Conservation (phyloP, 2,113 vertebrate genomes). For the Tychaedon coryphoeus region DNA sequence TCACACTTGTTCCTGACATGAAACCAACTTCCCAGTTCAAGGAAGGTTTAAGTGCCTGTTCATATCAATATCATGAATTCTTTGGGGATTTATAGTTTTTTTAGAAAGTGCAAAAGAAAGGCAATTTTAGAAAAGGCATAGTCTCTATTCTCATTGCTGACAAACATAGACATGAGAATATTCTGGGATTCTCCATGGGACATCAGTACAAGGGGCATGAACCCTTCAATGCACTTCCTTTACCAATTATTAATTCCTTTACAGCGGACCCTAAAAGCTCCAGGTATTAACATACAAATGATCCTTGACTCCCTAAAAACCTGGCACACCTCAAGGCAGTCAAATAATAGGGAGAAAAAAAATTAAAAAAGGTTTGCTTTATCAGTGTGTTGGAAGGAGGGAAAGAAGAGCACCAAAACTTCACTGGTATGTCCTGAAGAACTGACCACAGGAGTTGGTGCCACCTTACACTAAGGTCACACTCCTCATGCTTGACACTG, state of each 20-base stretch:
- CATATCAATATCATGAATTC: neutral
- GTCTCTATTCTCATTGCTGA: neutral
- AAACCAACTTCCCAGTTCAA: neutral
- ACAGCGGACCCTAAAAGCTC: neutral
- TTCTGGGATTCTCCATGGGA: neutral
- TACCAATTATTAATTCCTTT: neutral
- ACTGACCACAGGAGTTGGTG: neutral
- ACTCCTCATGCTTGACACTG: neutral
- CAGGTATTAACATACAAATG: neutral
- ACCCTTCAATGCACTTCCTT: neutral
- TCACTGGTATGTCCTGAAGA: neutral
- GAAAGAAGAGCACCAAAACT: neutral
- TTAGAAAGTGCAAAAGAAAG: neutral
- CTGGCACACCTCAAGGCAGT: neutral
- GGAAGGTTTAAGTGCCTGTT: neutral
- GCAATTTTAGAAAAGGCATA: neutral
- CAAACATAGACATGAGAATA: accelerated
- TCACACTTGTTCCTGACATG: neutral
- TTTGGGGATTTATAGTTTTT: neutral
- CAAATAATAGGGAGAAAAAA: neutral
- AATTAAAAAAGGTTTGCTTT: neutral
- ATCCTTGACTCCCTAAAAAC: neutral
- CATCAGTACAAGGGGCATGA: neutral
- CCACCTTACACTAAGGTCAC: neutral
- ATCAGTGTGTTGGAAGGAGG: neutral